Conservation (phyloP, 2,113 vertebrate species). For the Spermophilus dauricus region DNA sequence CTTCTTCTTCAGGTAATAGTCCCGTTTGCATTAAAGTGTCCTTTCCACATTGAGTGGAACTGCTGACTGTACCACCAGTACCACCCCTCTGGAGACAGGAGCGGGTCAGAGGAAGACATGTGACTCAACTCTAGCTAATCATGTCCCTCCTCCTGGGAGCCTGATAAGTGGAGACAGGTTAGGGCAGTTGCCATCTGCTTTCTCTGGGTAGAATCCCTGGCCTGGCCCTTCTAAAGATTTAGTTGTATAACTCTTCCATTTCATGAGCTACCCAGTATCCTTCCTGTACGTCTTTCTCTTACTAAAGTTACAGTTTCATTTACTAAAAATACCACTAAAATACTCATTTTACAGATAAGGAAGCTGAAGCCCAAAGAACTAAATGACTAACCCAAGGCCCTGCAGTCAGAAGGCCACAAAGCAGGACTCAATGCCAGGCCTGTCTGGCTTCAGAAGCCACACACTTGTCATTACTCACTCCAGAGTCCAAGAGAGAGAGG, state of each 20-base stretch:
- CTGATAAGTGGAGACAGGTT: neutral
- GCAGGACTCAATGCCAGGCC: neutral
- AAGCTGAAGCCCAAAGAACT: neutral
- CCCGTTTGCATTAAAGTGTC: neutral
- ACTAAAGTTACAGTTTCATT: neutral
- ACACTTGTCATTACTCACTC: neutral
- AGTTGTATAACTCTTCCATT: neutral
- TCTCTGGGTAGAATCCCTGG: neutral
- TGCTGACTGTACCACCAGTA: neutral
- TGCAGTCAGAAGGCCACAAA: neutral
- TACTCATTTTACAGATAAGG: conserved; percentile 19
- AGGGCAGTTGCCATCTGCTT: neutral
- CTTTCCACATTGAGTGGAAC: neutral
- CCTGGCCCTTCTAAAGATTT: neutral
- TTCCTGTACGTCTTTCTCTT: neutral
- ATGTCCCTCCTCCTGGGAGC: neutral
- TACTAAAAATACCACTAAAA: conserved; percentile 22
- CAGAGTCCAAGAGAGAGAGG: neutral
- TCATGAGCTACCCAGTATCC: neutral
- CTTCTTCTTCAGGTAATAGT: neutral
- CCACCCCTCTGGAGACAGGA: neutral
- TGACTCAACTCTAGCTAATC: neutral
- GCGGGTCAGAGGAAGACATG: neutral
- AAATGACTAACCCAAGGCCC: neutral
- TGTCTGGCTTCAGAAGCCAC: neutral